Evolutionary conservation across 2,888 invertebrate species (phyloP), one percentile per base, ranked within the genome.

Genomic region (Hyposoter dolosus): DNA sequence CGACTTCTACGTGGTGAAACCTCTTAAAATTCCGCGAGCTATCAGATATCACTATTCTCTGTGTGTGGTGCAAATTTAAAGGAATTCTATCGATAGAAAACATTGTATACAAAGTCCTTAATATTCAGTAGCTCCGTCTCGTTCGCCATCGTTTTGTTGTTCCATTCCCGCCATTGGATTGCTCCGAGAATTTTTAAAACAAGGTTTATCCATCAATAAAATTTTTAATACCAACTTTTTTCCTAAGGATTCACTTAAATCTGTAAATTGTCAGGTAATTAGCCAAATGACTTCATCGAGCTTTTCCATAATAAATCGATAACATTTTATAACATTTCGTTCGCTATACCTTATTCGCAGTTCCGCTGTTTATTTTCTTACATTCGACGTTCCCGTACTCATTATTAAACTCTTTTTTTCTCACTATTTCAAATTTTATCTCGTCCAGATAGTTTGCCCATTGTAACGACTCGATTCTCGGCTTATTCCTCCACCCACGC

Each of bases 381-480:
- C 28, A 35, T 23, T 56, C 68, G 17, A 9, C 53, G 0, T 80
- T 10, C 10, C 72, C 32, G 7, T 60, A 63, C 45, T 53, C 56
- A 4, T 43, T 19, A 43, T 56, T 32, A 7, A 66, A 6, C 40
- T 69, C 43, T 28, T 23, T 45, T 28, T 56, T 43, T 40, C 50
- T 40, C 28, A 40, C 56, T 56, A 28, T 45, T 47, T 53, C 28
- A 53, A 66, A 23, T 56, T 78, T 60, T 45, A 47, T 83, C 72
- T 32, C 65, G 53, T 19, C 15, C 66, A 72, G 19, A 66, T 28
- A 79, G 83, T 72, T 47, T 66, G 45, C 66, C 60, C 60, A 35
- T 60, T 74, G 68, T 72, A 78, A 79, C 74, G 68, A 82, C 77
- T 77, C 84, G 65, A 47, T 76, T 77, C 66, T 75, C 43, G 43